Evolutionary conservation across 2,888 invertebrate genomes (phyloP).

Genomic region (Rhamphomyia laevipes): DNA sequence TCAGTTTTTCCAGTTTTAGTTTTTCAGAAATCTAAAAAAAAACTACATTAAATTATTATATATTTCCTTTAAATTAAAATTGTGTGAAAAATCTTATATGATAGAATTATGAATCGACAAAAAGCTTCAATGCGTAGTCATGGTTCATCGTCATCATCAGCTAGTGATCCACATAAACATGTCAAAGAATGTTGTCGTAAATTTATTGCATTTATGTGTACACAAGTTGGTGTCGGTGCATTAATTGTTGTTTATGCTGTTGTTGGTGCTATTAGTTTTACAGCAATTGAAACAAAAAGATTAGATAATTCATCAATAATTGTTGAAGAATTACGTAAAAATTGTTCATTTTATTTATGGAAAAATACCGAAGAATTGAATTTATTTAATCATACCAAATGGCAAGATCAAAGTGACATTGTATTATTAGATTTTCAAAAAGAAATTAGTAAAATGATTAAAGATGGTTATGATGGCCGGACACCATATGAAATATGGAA

Average conservation of each 20-base stretch:
- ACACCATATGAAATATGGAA: slow-evolving; percentile 65
- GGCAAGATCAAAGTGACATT: slow-evolving; percentile 47
- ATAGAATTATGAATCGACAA: slow-evolving; percentile 12
- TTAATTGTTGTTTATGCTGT: slow-evolving; percentile 78
- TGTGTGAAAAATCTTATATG: neutral
- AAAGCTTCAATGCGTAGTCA: slow-evolving; percentile 51
- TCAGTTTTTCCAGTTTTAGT: too few relatives aligned
- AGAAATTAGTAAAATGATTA: slow-evolving; percentile 52
- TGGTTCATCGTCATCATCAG: slow-evolving; percentile 50
- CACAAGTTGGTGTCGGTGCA: slow-evolving; percentile 82
- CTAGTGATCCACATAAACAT: slow-evolving; percentile 58
- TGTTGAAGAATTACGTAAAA: slow-evolving; percentile 43
- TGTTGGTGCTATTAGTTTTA: slow-evolving; percentile 72
- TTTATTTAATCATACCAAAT: slow-evolving; percentile 54
- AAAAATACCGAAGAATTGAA: slow-evolving; percentile 52
- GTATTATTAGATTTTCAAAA: slow-evolving; percentile 56
- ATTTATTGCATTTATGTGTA: slow-evolving; percentile 83
- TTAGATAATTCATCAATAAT: slow-evolving; percentile 40
- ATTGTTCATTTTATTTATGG: slow-evolving; percentile 56
- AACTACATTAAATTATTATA: too few relatives aligned
- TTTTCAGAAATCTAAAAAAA: too few relatives aligned
- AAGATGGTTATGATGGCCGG: slow-evolving; percentile 59
- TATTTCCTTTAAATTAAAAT: neutral
- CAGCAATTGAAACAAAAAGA: slow-evolving; percentile 58
- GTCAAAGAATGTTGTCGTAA: slow-evolving; percentile 78